Evolutionary conservation across 2,888 invertebrate genomes (phyloP), one percentile per base, ranked within the genome.

Genomic region (Zootermopsis nevadensis): DNA sequence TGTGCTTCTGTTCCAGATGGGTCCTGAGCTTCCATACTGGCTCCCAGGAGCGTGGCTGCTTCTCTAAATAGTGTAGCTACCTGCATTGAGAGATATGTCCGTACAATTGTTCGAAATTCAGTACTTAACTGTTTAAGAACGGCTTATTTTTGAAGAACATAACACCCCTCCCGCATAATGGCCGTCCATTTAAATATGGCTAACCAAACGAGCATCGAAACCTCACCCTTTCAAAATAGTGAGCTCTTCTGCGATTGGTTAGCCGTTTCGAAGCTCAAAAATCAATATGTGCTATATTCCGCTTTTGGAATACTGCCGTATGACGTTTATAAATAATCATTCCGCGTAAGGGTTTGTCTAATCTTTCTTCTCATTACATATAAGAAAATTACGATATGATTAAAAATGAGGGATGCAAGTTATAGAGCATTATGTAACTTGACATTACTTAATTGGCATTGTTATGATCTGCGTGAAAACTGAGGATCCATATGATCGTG

Each of bases 61-160:
- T 93, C 93, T 88, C 93, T 91, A 88, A 93, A 93, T 89, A 93
- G 89, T 89, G 93, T 93, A 88, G 93, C 93, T 89, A 93, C 93
- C 91, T 93, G 93, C 93, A 93, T 93, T 88, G 88, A 82, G 82
- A 85, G 48, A 60, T 66, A 38, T 80, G 55, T 79, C 66, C 79
- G 27, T 79, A 19, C n/a, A 53, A 38, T 72, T 69, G 81, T 80
- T 19, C 74, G 80, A 66, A 77, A 76, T 55, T 69, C 35, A 80
- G 35, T 67, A 79, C 80, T 79, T 69, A 69, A 80, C 69, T 66
- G 72, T 55, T 79, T 80, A 89, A 86, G 86, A 77, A 83, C 83
- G 82, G 27, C 85, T 80, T 83, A 85, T 84, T 83, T 82, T 31
- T 76, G 80, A 84, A 80, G 85, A 81, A 84, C 81, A 85, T 69